Evolutionary conservation across 2,888 invertebrate genomes (phyloP), one percentile per base, ranked within the genome.

Genomic region (Abrostola triplasia): DNA sequence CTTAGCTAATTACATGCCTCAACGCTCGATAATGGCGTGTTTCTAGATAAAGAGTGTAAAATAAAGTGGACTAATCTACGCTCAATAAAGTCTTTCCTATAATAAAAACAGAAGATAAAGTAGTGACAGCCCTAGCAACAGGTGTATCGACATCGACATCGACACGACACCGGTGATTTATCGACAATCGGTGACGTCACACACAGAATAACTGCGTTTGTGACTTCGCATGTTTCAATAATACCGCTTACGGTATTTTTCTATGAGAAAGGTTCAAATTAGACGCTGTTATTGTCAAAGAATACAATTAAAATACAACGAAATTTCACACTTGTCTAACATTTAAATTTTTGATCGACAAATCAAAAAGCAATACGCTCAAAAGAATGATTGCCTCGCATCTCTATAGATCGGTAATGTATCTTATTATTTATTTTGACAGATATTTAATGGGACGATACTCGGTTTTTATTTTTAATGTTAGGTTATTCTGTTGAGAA

Each of bases 61-160:
- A 24, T 47, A 47, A 13, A 24, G 44, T 24, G 24, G 24, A 47
- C 44, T 24, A 47, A 24, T 47, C 13, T 47, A 8, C 13, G 24
- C 44, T 24, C 44, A 55, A 64, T 48, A 58, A 52, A 55, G 64
- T 54, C 50, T 42, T 40, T 12, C 60, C 50, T 74, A 64, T 41
- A 64, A 60, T 60, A 59, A 64, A 60, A 70, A 13, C 24, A 48
- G 24, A 6, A 47, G 13, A 64, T 64, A 60, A 58, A 60, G 58
- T 59, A 10, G 64, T 67, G 77, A 56, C 70, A 79, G n/a, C 78
- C 80, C 77, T 79, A 64, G 48, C 54, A 63, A 75, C 77, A 79
- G 69, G 64, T 79, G 73, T 77, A 77, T 44, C 70, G 56, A n/a
- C 68, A 77, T 80, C 78, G 70, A 70, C 78, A 79, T 67, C 77